Evolutionary conservation across 2,113 vertebrate genomes (phyloP).

Genomic region (Diadophis punctatus): DNA sequence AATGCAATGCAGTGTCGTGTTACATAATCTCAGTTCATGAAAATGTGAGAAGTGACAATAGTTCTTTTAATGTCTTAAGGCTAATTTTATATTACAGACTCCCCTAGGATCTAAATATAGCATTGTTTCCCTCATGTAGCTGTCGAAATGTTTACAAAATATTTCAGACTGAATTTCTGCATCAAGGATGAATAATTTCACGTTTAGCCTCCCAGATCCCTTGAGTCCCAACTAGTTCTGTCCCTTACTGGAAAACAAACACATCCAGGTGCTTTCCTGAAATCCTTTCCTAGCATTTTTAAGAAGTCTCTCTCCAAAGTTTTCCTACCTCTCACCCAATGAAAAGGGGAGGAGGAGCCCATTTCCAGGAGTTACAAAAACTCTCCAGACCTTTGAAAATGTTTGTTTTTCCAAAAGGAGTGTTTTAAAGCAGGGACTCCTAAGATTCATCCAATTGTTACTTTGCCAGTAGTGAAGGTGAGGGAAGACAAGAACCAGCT

Average conservation of each 20-base stretch:
- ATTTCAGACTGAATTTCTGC: background rate
- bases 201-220: background rate
- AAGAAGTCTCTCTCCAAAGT: background rate
- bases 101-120: background rate
- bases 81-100: background rate
- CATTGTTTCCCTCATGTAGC: background rate
- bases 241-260: background rate
- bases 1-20: constrained; percentile 5
- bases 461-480: background rate
- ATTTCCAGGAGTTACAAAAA: background rate
- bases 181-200: background rate
- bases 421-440: background rate
- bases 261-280: background rate
- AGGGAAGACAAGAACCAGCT: background rate
- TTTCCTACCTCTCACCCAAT: background rate
- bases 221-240: background rate
- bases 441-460: background rate
- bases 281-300: background rate
- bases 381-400: background rate
- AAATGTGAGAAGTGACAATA: background rate
- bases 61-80: background rate
- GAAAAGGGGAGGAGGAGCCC: background rate
- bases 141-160: background rate
- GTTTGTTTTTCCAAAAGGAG: background rate
- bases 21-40: background rate